Percentiles rank a stretch among this genome's conserved stretches.
These are phyloP conservation scores for Myotis lucifugus DNA, from an alignment of 2,113 vertebrate genomes.

Conservation along the genomic window DNA sequence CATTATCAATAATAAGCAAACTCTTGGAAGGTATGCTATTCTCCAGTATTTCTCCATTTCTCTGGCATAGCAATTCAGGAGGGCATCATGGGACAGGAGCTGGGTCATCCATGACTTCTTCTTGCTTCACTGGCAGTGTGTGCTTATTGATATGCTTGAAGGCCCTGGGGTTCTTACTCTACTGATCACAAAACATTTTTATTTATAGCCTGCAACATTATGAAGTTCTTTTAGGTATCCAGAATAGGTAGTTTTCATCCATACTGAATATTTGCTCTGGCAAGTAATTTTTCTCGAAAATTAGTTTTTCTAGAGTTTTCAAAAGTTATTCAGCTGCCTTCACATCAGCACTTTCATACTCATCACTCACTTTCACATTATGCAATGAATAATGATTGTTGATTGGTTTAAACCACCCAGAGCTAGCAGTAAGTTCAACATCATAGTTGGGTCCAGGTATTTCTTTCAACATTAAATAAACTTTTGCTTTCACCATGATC, in stretches of 20 bases:
- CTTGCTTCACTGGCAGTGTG: neutral
- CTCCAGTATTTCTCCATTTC: neutral
- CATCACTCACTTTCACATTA: neutral
- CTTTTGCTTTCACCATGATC: neutral
- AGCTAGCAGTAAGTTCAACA: neutral
- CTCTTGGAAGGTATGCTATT: neutral
- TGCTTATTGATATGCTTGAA: neutral
- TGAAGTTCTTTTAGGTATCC: neutral
- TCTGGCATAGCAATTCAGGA: neutral
- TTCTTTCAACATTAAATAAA: neutral
- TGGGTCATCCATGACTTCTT: neutral
- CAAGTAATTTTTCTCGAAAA: neutral
- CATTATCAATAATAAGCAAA: neutral
- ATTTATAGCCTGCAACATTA: neutral
- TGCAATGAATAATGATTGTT: neutral
- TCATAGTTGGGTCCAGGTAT: neutral
- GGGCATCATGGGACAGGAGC: neutral
- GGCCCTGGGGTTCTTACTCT: neutral
- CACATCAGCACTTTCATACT: neutral
- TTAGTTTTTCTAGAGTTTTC: neutral
- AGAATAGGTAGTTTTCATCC: neutral
- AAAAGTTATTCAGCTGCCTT: neutral
- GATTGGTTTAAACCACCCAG: neutral
- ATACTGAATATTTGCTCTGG: neutral
- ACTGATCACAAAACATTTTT: neutral